Evolutionary conservation across 2,888 invertebrate genomes (phyloP), one percentile per base, ranked within the genome.

Genomic region (Listrodromus nycthemerus): DNA sequence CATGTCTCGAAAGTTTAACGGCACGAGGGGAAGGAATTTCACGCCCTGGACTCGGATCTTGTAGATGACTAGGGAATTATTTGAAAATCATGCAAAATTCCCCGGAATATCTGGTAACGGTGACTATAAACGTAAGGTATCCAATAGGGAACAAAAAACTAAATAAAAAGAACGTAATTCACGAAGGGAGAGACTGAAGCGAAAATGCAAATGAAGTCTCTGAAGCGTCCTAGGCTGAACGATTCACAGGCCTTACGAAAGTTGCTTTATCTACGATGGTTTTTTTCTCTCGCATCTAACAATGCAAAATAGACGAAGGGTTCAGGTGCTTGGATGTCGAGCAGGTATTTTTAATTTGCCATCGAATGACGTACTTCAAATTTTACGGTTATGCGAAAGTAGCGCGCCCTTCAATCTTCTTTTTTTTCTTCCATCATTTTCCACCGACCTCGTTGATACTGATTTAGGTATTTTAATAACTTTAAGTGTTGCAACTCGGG

Each of bases 381-480:
- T 61, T 73, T 73, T n/a, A 73, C 67, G 55, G 27, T 70, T 63
- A 55, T 41, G n/a, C 50, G 48, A 30, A 73, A 78, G 50, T 21
- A 66, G 19, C 65, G 65, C 33, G 65, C 33, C 37, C 63, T 27
- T 30, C 41, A 27, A 37, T 27, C 6, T 21, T 16, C 30, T 33
- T n/a, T 66, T 63, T 58, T 77, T 66, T 21, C 67, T 50, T 27
- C 37, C 48, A 58, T 21, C 8, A 45, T 55, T 61, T 63, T 73
- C 27, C 61, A 3, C 13, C 61, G 30, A 6, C 4, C 61, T 61
- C 13, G n/a, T 50, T 52, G 77, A 73, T 77, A 73, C 70, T 73
- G 73, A 82, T 82, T 82, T 73, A 73, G 83, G 71, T 83, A 71
- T 76, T 80, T 83, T 73, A 83, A 83, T 80, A 83, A 77, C 71